Evolutionary conservation across 2,113 vertebrate species (phyloP).

Genomic region (Orthonyx spaldingii): DNA sequence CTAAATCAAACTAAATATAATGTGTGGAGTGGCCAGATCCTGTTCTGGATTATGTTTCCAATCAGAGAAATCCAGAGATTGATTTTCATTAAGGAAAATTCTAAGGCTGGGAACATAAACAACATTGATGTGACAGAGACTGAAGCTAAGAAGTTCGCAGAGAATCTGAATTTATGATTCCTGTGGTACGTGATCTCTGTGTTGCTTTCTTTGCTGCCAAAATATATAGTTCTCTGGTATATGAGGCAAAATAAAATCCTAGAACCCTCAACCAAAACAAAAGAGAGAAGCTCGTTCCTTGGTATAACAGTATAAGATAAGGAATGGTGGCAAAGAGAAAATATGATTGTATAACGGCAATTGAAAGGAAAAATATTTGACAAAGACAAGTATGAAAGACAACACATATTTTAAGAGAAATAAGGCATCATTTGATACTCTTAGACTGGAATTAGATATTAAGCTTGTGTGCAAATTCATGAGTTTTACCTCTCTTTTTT

Average conservation of each 20-base stretch:
- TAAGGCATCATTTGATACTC: neutral
- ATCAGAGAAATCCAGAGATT: neutral
- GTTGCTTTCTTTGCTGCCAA: neutral
- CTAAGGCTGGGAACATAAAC: neutral
- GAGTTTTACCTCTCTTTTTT: neutral
- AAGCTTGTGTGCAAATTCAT: neutral
- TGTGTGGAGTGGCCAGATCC: neutral
- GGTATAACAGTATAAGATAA: fast-evolving
- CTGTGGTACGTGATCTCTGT: neutral
- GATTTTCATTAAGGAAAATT: neutral
- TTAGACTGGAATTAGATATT: neutral
- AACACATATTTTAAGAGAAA: neutral
- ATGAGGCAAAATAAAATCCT: neutral
- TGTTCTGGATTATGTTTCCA: neutral
- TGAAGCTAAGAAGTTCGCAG: neutral
- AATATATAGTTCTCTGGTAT: neutral
- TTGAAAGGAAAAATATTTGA: neutral
- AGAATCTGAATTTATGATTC: neutral
- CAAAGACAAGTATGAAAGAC: neutral
- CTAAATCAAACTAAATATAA: neutral
- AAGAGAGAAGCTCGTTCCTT: fast-evolving
- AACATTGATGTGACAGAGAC: neutral
- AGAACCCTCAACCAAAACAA: neutral
- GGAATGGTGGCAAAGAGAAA: neutral
- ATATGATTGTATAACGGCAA: neutral